Base-by-base conservation (phyloP, 2,888 invertebrate species). In the Cetonia aurata region DNA sequence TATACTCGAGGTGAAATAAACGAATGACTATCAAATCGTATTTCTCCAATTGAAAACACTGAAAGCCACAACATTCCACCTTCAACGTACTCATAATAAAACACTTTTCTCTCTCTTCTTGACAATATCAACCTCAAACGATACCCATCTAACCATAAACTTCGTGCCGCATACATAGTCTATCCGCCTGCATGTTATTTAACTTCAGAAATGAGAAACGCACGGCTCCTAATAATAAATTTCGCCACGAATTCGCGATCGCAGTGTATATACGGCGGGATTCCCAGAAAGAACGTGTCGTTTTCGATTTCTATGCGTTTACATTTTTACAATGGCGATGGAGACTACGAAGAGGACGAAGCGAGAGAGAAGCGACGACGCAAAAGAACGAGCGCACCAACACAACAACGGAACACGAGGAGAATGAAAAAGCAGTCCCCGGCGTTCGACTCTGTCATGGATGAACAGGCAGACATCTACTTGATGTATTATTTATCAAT, bases 401-500 rank as follows among this genome's bases (percentile, higher is more conserved):
- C 37, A 37, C 50, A 41, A 62, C 53, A 69, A 74, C 65, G 67
- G 67, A 69, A 59, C 69, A 57, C 53, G 73, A 57, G 50, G 19
- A 55, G 68, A 69, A 72, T 69, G 71, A 81, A 82, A 81, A 82
- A 81, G 79, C 77, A 73, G 80, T 77, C 77, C 76, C 78, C 78
- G 77, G 72, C 69, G 69, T 71, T 60, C 73, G 76, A 75, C 76
- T 75, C 74, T 77, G 78, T 80, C 79, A 75, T 76, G 79, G 78
- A 77, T 78, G 79, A 77, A 73, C 76, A 76, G 75, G 74, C 79
- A 76, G 76, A 76, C 78, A 76, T 76, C 78, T 71, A 77, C 76
- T 79, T 79, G 79, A 82, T 83, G 81, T 81, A 80, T 82, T 82
- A 82, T 82, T 82, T 81, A 82, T 82, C 79, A 80, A 80, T 82